Percentiles rank a stretch among this genome's conserved stretches.
Conservation (phyloP, 2,113 vertebrate genomes). For the Ramphastos sulfuratus region DNA sequence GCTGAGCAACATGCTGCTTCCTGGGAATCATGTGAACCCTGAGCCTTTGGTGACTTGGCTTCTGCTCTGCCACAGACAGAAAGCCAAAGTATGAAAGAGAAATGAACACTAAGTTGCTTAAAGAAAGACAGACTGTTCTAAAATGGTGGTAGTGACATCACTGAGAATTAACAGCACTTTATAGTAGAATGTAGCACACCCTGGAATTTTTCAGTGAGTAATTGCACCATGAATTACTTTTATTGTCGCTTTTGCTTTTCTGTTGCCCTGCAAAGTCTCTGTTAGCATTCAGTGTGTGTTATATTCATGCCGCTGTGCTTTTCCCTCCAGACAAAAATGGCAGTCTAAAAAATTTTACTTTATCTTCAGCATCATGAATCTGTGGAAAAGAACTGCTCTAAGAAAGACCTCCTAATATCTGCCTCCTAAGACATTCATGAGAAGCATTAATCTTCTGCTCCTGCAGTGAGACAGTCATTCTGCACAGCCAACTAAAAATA, state of each 20-base stretch:
- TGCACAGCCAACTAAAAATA: background rate
- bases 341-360: background rate
- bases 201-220: background rate
- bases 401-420: rapidly evolving
- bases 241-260: background rate
- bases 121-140: background rate
- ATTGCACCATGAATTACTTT: background rate
- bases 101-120: conserved; percentile 39
- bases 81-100: background rate
- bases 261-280: background rate
- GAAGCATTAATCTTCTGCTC: conserved; percentile 1
- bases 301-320: background rate
- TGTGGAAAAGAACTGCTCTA: background rate
- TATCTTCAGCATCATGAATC: background rate
- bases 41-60: background rate
- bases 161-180: conserved; percentile 35
- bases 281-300: background rate
- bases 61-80: background rate
- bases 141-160: background rate
- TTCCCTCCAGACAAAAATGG: background rate
- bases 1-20: rapidly evolving
- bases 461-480: background rate
- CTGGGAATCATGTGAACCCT: rapidly evolving
- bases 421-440: background rate
- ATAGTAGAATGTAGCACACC: background rate